Base-by-base conservation (phyloP, 2,113 vertebrate species). In the Empidonax traillii region DNA sequence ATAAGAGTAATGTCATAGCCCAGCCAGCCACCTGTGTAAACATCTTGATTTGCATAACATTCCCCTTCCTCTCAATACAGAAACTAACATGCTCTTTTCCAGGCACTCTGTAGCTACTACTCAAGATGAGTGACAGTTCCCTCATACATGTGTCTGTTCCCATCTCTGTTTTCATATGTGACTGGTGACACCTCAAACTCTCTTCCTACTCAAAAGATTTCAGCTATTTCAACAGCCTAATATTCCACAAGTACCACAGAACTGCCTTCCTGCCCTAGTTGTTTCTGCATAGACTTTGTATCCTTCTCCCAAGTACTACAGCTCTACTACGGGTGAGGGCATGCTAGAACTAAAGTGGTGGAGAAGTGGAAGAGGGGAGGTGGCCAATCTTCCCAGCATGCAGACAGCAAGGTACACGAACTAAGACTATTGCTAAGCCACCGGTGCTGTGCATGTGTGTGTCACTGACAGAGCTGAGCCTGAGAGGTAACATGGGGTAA, bases 1-100 rank as follows among this genome's bases (percentile, higher is more conserved):
- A 0, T 31, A 30, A 53, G 43, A 61, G 65, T 25, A 85, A 58
- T 35, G 37, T 33, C 51, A 23, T 37, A 80, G 90, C 63, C 71
- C 49, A 43, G 30, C 43, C 67, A 85, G 59, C 41, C 83, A 73
- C 76, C 76, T 79, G 83, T 53, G 52, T 63, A 84, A 96, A 86
- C 52, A 88, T 22, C 65, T 74, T 27, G 6, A 30, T 75, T 69
- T 4, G 5, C 31, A 87, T 39, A 84, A 46, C 35, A 30, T 43
- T 79, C 8, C 56, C 33, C 43, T 71, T 83, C 56, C 31, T 86
- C 59, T 90, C 59, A 27, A 51, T 14, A 44, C 14, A 39, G 47
- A 75, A 85, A 58, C 12, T 79, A 83, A 75, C 4, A 27, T 0
- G 3, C 35, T 69, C 16, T 90, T 86, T 88, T 69, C 46, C 59